A percentile compares a stretch with the other conserved stretches of the same genome.
phyloP scores from a whole-genome alignment of 2,797 vertebrate species.

The Heliangelus exortis region DNA sequence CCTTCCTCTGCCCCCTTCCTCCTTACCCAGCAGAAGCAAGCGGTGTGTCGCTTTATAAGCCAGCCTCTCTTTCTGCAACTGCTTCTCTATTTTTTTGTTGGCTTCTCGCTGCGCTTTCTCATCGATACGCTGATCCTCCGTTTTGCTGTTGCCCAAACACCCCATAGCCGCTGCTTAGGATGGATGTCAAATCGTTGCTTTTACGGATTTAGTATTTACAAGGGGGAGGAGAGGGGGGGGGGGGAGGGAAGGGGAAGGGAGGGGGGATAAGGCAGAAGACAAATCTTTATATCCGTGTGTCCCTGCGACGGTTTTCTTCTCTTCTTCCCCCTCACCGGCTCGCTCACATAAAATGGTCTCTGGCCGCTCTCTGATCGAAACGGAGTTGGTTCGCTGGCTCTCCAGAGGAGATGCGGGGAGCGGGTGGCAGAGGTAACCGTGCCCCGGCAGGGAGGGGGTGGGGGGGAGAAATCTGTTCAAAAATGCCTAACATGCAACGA shows the following conservation, averaged over 20 bases:
- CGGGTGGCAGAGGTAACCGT: constrained; percentile 51
- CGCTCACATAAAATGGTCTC: constrained; percentile 74
- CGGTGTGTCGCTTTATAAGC: constrained; percentile 97
- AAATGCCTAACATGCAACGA: constrained; percentile 56
- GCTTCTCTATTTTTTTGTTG: constrained; percentile 98
- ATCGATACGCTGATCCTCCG: constrained; percentile 97
- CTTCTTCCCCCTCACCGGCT: constrained; percentile 40
- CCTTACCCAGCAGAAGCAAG: constrained; percentile 94
- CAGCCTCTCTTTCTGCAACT: constrained; percentile 95
- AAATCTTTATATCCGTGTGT: constrained; percentile 52
- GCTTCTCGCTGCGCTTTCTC: constrained; percentile 97
- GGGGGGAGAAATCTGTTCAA: constrained; percentile 40
- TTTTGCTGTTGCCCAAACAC: constrained; percentile 98
- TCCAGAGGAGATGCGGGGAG: constrained; percentile 58
- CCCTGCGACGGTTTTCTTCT: constrained; percentile 36
- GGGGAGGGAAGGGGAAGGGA: not conserved
- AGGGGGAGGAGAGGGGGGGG: not conserved
- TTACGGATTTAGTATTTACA: constrained; percentile 44
- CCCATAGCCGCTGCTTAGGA: constrained; percentile 86
- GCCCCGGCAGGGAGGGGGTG: constrained; percentile 39
- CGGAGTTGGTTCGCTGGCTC: not conserved
- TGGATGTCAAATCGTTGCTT: constrained; percentile 50
- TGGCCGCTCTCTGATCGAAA: constrained; percentile 34
- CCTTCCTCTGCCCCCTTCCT: not conserved
- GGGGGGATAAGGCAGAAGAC: not conserved